phyloP scores from a whole-genome alignment of 1,140 invertebrate species.

The Cotesia typhae region DNA sequence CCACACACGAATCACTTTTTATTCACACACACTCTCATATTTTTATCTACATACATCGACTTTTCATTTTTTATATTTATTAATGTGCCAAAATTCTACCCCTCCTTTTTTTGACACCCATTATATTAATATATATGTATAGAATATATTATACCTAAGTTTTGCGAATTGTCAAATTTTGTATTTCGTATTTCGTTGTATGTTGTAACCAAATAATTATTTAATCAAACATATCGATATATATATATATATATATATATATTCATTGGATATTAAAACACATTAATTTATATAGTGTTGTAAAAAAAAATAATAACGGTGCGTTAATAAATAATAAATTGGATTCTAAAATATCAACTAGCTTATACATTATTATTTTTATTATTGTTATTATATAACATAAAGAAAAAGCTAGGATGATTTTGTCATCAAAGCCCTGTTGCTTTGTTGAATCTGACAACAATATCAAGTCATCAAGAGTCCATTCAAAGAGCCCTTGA shows the following conservation, averaged over 20 bases:
- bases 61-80: neutral
- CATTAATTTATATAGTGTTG: no score
- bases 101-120: neutral
- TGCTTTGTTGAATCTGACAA: slow-evolving; percentile 38
- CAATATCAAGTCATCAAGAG: slow-evolving; percentile 63
- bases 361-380: neutral
- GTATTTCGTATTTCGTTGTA: no score
- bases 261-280: no score
- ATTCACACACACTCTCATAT: slow-evolving; percentile 58
- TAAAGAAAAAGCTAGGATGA: slow-evolving; percentile 1
- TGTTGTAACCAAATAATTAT: no score
- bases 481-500: slow-evolving; percentile 50
- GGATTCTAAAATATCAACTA: neutral
- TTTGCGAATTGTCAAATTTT: no score
- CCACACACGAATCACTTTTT: slow-evolving; percentile 67
- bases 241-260: no score
- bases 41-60: slow-evolving; percentile 8
- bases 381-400: neutral
- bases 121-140: neutral
- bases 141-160: no score
- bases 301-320: slow-evolving; percentile 23
- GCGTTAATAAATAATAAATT: slow-evolving; percentile 29
- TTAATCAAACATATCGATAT: no score
- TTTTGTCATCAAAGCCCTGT: slow-evolving; percentile 14
- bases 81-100: no score